A percentile compares a stretch with the other conserved stretches of the same genome.
Evolutionary conservation across 2,888 invertebrate species (phyloP).

Genomic region (Rhagium mordax): DNA sequence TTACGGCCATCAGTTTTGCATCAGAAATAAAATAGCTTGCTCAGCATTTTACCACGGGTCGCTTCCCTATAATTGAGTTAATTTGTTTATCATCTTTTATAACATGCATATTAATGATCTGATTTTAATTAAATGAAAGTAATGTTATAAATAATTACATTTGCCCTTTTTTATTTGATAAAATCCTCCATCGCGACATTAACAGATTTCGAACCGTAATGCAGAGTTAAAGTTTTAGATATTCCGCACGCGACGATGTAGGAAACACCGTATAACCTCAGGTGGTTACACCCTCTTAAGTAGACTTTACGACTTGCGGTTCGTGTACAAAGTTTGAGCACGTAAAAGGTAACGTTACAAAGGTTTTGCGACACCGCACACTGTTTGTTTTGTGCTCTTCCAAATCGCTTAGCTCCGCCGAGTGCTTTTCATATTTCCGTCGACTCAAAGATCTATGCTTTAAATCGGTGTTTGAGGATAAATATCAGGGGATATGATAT

Average conservation of each 20-base stretch:
- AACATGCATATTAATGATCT: too few relatives aligned
- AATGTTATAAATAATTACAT: too few relatives aligned
- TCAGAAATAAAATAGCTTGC: too few relatives aligned
- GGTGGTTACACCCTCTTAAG: neutral
- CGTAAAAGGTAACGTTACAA: neutral
- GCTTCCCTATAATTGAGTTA: too few relatives aligned
- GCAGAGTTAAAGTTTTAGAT: neutral
- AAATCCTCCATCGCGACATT: too few relatives aligned
- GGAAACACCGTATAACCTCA: neutral
- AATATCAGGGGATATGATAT: neutral
- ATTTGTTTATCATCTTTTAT: too few relatives aligned
- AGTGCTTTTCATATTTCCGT: neutral
- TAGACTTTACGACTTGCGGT: neutral
- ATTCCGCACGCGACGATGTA: neutral
- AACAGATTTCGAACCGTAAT: neutral
- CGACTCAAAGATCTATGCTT: neutral
- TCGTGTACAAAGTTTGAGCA: neutral
- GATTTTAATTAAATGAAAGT: too few relatives aligned
- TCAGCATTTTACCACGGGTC: too few relatives aligned
- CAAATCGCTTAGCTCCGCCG: neutral
- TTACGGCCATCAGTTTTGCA: too few relatives aligned
- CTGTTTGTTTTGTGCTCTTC: neutral
- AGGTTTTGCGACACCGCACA: neutral
- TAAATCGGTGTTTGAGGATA: too few relatives aligned
- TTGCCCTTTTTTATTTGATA: too few relatives aligned